Evolutionary conservation across 2,113 vertebrate genomes (phyloP).

Genomic region (Cephalopterus ornatus): DNA sequence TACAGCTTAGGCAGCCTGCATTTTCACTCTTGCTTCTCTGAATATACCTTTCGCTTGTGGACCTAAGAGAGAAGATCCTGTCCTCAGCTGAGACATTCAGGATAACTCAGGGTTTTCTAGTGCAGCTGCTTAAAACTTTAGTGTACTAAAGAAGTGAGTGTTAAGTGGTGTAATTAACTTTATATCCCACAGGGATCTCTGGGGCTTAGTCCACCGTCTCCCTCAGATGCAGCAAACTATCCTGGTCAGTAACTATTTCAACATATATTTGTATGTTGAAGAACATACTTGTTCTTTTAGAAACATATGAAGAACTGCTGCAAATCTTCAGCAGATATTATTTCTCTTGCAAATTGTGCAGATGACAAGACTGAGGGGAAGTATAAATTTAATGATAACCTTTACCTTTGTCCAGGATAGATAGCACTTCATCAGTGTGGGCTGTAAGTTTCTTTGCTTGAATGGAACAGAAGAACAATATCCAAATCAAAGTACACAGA

Average conservation of each 20-base stretch:
- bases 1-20: neutral
- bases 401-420: neutral
- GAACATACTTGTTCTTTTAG: neutral
- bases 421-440: neutral
- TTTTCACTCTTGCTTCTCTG: neutral
- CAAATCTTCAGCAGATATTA: neutral
- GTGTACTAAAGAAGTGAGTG: neutral
- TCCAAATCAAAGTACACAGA: neutral
- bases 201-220: neutral
- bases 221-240: neutral
- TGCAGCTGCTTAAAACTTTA: neutral
- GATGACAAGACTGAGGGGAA: neutral
- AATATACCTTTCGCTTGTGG: neutral
- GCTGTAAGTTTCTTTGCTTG: neutral
- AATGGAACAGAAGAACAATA: neutral
- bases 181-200: neutral
- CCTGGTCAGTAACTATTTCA: neutral
- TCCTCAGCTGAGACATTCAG: neutral
- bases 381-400: neutral
- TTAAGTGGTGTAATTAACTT: neutral
- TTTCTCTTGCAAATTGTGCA: neutral
- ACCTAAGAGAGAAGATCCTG: neutral
- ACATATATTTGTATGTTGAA: neutral
- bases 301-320: neutral
- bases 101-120: neutral